These are phyloP conservation scores for Eulimnadia texana DNA, from an alignment of 1,140 invertebrate species.

Conservation along the genomic window DNA sequence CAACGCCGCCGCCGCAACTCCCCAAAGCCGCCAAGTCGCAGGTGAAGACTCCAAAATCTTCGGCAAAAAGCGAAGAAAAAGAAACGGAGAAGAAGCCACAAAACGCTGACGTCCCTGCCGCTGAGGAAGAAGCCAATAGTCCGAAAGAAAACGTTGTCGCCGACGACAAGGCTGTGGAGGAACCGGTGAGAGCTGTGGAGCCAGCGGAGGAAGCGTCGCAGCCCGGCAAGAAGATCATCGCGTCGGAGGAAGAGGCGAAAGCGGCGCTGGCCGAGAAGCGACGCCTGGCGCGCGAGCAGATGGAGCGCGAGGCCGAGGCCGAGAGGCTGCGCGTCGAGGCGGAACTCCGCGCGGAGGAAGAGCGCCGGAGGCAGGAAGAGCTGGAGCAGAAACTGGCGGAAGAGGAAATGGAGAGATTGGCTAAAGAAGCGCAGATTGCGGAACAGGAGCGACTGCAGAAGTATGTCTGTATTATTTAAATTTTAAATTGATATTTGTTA, in stretches of 20 bases:
- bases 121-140: too few species aligned
- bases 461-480: too few species aligned
- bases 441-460: constrained; percentile 51
- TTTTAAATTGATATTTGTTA: too few species aligned
- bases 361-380: constrained; percentile 58
- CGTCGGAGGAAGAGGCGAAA: constrained; percentile 80
- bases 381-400: constrained; percentile 60
- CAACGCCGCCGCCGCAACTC: too few species aligned
- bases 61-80: too few species aligned
- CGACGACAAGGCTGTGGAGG: background rate
- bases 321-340: constrained; percentile 58
- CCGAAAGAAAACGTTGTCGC: too few species aligned
- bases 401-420: constrained; percentile 52
- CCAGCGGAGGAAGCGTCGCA: too few species aligned
- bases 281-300: constrained; percentile 64
- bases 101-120: too few species aligned
- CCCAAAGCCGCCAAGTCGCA: too few species aligned
- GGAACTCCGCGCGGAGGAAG: constrained; percentile 45
- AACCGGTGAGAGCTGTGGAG: background rate
- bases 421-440: constrained; percentile 49
- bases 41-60: too few species aligned
- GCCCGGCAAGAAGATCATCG: constrained; percentile 41
- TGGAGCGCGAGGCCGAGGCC: constrained; percentile 66
- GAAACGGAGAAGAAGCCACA: too few species aligned
- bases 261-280: constrained; percentile 72